phyloP scores from a whole-genome alignment of 2,797 vertebrate species.

The Vultur gryphus region DNA sequence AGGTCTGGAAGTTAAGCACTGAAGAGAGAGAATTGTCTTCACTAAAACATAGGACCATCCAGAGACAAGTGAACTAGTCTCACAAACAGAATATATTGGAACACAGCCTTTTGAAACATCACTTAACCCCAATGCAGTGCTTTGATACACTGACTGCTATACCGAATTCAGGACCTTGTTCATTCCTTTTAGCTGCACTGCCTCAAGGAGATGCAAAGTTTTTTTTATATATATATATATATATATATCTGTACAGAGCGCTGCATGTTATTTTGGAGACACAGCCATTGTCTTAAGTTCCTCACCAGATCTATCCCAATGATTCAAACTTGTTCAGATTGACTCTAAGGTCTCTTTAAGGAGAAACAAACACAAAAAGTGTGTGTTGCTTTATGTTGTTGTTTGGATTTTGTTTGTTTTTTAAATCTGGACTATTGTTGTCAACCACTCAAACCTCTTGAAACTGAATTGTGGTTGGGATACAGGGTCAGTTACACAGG shows the following conservation, averaged over 20 bases:
- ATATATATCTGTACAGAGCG: background rate
- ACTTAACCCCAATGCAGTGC: background rate
- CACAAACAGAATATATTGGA: background rate
- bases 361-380: background rate
- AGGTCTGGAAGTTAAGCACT: background rate
- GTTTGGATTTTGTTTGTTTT: background rate
- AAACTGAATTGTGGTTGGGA: background rate
- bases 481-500: background rate
- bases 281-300: background rate
- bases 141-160: accelerated
- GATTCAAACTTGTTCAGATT: background rate
- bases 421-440: background rate
- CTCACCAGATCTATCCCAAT: background rate
- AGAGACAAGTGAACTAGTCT: background rate
- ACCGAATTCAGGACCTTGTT: background rate
- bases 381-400: background rate
- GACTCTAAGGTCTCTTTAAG: background rate
- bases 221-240: too few species aligned
- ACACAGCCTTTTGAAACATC: background rate
- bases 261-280: background rate
- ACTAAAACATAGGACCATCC: background rate
- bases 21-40: background rate
- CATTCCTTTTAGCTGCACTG: background rate
- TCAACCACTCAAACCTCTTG: background rate
- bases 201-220: background rate